Percentiles rank a stretch among this genome's conserved stretches.
These are phyloP conservation scores for Acanthosoma haemorrhoidale DNA, from an alignment of 2,888 invertebrate species.

Conservation along the genomic window DNA sequence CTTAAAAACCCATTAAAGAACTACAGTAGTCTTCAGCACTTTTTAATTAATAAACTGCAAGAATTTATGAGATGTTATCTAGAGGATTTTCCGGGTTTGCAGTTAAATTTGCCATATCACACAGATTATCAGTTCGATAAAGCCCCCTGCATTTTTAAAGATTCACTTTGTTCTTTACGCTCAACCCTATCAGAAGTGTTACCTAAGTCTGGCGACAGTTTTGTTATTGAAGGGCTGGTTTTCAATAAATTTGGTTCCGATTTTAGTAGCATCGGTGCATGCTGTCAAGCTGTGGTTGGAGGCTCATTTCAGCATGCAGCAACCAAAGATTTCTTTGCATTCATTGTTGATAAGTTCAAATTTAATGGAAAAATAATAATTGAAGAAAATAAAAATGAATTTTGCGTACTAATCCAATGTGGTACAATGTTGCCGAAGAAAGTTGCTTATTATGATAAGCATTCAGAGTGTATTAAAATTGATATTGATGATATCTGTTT, in stretches of 20 bases:
- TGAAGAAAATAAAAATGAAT: background rate
- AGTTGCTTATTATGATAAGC: background rate
- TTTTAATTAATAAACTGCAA: background rate
- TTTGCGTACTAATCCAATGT: background rate
- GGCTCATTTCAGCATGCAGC: background rate
- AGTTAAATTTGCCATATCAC: background rate
- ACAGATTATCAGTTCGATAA: background rate
- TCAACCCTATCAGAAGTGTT: background rate
- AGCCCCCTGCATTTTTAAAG: background rate
- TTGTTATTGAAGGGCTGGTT: slow-evolving; percentile 17
- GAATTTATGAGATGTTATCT: background rate
- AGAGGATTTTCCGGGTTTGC: background rate
- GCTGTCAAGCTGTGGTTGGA: background rate
- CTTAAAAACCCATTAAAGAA: slow-evolving; percentile 19
- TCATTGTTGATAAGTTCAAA: background rate
- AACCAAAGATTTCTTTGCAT: background rate
- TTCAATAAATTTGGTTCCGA: slow-evolving; percentile 19
- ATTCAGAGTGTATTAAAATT: background rate
- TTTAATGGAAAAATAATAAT: background rate
- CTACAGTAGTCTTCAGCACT: background rate
- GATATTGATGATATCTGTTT: slow-evolving; percentile 32
- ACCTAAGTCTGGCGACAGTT: background rate
- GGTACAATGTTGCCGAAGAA: background rate
- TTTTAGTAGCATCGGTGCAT: background rate
- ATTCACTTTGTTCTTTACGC: background rate